Evolutionary conservation across 1,140 invertebrate genomes (phyloP).

Genomic region (Argopecten irradians): DNA sequence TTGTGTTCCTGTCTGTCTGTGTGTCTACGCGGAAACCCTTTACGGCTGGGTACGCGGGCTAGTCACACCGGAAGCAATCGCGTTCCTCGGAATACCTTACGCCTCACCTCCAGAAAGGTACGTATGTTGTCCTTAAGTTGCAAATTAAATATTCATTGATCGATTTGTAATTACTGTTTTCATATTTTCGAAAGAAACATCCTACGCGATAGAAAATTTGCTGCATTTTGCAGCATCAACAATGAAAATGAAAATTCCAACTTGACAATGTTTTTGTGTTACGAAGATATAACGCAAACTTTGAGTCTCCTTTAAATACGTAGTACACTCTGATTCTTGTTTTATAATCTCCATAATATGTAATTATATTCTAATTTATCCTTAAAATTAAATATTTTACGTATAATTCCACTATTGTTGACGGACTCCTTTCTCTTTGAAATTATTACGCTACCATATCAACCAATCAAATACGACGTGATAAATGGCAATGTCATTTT

Average conservation of each 20-base stretch:
- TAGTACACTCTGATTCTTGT: too few relatives aligned
- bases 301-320: too few relatives aligned
- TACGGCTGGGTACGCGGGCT: conserved; percentile 44
- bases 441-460: too few relatives aligned
- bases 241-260: not conserved
- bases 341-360: too few relatives aligned
- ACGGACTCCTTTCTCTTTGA: too few relatives aligned
- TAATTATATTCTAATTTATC: too few relatives aligned
- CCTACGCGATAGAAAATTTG: not conserved
- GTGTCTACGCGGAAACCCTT: conserved; percentile 40
- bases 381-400: too few relatives aligned
- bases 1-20: not conserved
- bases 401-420: too few relatives aligned
- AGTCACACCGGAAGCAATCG: conserved; percentile 28
- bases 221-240: too few relatives aligned
- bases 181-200: not conserved
- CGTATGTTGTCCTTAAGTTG: not conserved
- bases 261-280: not conserved
- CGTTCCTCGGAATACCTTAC: conserved; percentile 45
- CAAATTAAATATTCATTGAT: not conserved
- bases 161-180: not conserved
- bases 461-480: too few relatives aligned
- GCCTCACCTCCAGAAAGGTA: conserved; percentile 45
- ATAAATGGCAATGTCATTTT: too few relatives aligned
- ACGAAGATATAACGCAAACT: not conserved